Percentiles rank a stretch among this genome's conserved stretches.
Conservation (phyloP, 1,140 invertebrate species). For the Pogonomyrmex barbatus region DNA sequence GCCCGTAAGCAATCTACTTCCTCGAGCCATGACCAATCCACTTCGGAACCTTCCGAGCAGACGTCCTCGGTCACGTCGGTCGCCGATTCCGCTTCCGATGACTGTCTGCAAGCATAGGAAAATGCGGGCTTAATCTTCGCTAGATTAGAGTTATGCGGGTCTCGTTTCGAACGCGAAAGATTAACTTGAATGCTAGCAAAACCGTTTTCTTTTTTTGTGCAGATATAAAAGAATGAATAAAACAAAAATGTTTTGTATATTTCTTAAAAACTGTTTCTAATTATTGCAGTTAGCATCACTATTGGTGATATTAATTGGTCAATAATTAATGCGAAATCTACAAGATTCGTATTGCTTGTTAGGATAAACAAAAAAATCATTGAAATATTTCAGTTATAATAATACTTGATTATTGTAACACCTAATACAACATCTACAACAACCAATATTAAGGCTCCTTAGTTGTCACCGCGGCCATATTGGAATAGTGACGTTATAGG, state of each 20-base stretch:
- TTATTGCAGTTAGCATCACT: not conserved
- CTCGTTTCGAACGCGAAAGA: not conserved
- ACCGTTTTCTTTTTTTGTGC: not conserved
- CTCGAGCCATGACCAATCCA: constrained; percentile 85
- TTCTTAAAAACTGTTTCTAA: not conserved
- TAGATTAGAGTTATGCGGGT: not conserved
- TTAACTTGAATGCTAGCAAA: not conserved
- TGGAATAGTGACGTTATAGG: no score
- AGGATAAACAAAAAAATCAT: no score
- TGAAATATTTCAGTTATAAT: no score
- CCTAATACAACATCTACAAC: no score
- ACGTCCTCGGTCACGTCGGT: constrained; percentile 49
- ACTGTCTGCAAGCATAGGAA: constrained; percentile 4
- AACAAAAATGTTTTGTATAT: not conserved
- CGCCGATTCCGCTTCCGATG: constrained; percentile 29
- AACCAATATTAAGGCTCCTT: no score
- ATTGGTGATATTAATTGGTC: not conserved
- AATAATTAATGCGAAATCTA: not conserved
- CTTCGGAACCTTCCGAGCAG: constrained; percentile 82
- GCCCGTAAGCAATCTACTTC: constrained; percentile 78
- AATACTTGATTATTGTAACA: no score
- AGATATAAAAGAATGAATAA: not conserved
- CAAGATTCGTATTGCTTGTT: not conserved
- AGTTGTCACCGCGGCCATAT: no score
- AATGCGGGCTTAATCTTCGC: constrained; percentile 42